Evolutionary conservation across 2,113 vertebrate species (phyloP).

Genomic region (Gallinago jamesoni): DNA sequence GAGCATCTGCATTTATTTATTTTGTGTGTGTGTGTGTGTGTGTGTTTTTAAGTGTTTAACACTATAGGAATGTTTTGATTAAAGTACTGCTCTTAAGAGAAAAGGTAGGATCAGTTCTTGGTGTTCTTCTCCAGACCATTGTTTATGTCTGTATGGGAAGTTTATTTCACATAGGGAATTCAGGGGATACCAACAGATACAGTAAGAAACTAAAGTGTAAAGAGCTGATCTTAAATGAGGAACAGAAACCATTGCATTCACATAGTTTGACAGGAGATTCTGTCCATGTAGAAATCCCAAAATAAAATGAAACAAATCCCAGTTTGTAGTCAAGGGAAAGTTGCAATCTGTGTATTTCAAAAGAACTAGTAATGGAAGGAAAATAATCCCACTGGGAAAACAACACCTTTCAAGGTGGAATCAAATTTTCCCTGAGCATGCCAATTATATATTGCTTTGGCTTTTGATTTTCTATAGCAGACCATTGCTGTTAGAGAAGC

Average conservation of each 20-base stretch:
- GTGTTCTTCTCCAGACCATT: background rate
- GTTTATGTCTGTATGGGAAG: background rate
- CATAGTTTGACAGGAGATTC: background rate
- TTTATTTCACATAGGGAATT: background rate
- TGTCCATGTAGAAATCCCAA: background rate
- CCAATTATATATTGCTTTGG: background rate
- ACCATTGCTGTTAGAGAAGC: background rate
- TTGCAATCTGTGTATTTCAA: background rate
- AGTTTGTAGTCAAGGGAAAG: background rate
- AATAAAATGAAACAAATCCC: background rate
- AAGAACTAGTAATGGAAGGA: background rate
- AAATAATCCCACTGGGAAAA: background rate
- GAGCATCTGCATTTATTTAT: background rate
- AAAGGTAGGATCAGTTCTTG: background rate
- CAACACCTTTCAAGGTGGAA: background rate
- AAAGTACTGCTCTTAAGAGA: background rate
- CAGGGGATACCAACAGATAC: background rate
- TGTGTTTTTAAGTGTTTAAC: background rate
- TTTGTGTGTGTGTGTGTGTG: background rate
- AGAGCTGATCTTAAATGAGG: background rate
- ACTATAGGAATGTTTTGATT: background rate
- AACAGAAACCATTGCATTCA: background rate
- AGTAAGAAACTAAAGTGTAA: background rate
- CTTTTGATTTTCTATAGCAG: background rate
- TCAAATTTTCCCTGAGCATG: background rate